These are phyloP conservation scores for Babylonia areolata DNA, from an alignment of 1,140 invertebrate species.

Conservation along the genomic window DNA sequence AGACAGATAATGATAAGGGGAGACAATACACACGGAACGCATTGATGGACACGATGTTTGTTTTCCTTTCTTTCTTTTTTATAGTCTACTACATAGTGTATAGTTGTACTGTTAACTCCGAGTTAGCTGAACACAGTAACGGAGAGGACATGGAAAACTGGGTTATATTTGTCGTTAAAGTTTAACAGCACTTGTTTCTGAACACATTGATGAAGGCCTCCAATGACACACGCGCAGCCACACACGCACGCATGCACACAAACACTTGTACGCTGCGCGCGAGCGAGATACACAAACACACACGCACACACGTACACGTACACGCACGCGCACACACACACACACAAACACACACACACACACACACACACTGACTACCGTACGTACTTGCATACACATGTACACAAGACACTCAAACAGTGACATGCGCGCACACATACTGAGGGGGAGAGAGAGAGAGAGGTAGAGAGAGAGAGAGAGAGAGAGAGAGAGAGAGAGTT, in stretches of 20 bases:
- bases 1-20: constrained; percentile 6
- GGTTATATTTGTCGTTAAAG: no score
- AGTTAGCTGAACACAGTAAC: no score
- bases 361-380: neutral
- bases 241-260: neutral
- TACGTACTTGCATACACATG: neutral
- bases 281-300: neutral
- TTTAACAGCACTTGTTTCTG: no score
- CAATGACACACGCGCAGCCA: neutral
- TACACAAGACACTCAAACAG: constrained; percentile 1
- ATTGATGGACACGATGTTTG: neutral
- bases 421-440: neutral
- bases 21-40: no score
- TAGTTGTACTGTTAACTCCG: no score
- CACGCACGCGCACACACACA: neutral
- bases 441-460: neutral
- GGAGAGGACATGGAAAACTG: no score
- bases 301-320: neutral
- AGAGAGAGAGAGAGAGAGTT: no score
- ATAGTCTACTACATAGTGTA: neutral
- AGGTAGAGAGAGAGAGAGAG: neutral
- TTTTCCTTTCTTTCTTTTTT: neutral
- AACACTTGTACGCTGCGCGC: neutral
- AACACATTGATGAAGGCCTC: no score
- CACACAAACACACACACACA: neutral